Percentiles rank a stretch among this genome's conserved stretches.
Conservation (phyloP, 1,140 invertebrate genomes). For the Pogonomyrmex barbatus region DNA sequence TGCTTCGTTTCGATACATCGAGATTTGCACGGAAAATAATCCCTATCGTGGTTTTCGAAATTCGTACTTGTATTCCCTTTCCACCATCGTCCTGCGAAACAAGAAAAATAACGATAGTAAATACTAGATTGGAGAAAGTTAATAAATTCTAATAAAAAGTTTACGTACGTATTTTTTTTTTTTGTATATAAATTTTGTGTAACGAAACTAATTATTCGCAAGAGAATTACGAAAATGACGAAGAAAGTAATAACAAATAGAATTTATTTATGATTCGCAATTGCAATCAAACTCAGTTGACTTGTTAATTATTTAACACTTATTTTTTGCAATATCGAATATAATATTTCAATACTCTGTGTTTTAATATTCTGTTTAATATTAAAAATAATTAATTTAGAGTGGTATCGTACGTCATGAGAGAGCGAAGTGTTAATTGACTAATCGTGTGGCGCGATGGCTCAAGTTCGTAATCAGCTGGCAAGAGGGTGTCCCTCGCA, state of each 20-base stretch:
- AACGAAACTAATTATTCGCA: not conserved
- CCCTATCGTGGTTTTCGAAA: not conserved
- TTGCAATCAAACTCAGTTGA: not conserved
- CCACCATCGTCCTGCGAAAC: not conserved
- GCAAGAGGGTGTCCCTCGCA: constrained; percentile 79
- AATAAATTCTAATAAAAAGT: not conserved
- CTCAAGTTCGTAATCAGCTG: constrained; percentile 79
- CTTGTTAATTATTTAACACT: constrained; percentile 11
- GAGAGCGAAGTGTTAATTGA: constrained; percentile 46
- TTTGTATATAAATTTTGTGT: not conserved
- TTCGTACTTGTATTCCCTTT: not conserved
- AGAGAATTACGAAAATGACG: not conserved
- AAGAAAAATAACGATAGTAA: not conserved
- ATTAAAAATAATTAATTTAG: not conserved
- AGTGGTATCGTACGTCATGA: constrained; percentile 12
- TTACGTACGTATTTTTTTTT: not conserved
- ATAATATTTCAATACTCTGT: not conserved
- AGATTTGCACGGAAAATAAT: constrained; percentile 1
- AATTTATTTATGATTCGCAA: not conserved
- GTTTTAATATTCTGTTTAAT: not conserved
- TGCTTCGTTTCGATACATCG: constrained; percentile 24
- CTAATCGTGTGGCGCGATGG: constrained; percentile 23
- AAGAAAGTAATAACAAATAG: not conserved
- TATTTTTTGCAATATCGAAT: not conserved
- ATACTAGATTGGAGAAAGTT: not conserved